These are phyloP conservation scores for Drosophila seclusa DNA, from an alignment of 2,888 invertebrate species.

Conservation along the genomic window DNA sequence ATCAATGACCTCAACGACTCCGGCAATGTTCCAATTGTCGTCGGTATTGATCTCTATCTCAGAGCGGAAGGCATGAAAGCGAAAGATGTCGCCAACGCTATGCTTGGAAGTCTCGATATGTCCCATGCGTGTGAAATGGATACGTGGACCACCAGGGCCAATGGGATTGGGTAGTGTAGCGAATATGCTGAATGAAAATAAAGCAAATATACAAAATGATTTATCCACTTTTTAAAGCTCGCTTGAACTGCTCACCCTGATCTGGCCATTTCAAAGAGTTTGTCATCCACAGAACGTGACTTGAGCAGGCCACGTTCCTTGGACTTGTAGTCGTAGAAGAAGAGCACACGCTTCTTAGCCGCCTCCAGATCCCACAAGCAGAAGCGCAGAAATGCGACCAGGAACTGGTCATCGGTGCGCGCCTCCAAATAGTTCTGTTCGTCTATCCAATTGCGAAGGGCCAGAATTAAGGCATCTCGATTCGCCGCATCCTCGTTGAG, in stretches of 20 bases:
- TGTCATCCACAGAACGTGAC: conserved; percentile 76
- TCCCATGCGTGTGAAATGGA: conserved; percentile 86
- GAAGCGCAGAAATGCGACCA: conserved; percentile 86
- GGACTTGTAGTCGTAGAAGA: conserved; percentile 86
- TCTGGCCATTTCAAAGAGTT: conserved; percentile 71
- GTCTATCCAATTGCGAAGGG: conserved; percentile 86
- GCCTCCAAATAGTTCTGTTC: conserved; percentile 85
- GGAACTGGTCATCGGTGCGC: conserved; percentile 85
- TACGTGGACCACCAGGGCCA: conserved; percentile 85
- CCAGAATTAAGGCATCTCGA: conserved; percentile 83
- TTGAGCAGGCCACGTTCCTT: conserved; percentile 85
- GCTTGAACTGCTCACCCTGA: conserved; percentile 71
- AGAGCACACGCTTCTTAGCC: conserved; percentile 86
- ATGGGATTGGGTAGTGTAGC: conserved; percentile 79
- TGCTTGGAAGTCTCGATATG: conserved; percentile 77
- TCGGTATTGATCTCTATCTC: conserved; percentile 84
- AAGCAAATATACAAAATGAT: background rate
- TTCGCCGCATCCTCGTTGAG: conserved; percentile 85
- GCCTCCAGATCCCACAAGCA: conserved; percentile 86
- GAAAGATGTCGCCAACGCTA: conserved; percentile 77
- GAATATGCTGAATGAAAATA: conserved; percentile 71
- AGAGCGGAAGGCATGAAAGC: conserved; percentile 78
- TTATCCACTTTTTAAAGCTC: background rate
- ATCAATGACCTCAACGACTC: conserved; percentile 87
- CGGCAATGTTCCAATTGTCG: conserved; percentile 87